These are phyloP conservation scores for Nematostella vectensis DNA, from an alignment of 92 coral and sea anemone genomes.

Conservation along the genomic window DNA sequence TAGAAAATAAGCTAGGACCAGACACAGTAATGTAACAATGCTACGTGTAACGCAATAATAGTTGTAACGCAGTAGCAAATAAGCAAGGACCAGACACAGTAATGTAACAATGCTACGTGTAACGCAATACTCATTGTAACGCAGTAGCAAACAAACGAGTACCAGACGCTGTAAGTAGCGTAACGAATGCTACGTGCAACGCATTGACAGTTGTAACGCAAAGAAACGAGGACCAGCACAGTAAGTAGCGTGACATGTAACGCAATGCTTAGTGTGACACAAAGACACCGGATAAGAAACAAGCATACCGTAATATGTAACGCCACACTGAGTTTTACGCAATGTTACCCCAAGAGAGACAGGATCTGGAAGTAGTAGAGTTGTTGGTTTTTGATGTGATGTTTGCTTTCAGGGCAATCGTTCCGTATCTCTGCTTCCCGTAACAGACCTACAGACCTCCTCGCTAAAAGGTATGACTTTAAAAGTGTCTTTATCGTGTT, in stretches of 20 bases:
- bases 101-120: neutral
- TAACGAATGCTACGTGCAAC: neutral
- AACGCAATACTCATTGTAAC: neutral
- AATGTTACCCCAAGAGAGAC: too few relatives aligned
- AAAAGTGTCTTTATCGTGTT: too few relatives aligned
- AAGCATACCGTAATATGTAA: too few relatives aligned
- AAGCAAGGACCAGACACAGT: neutral
- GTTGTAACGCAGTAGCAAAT: neutral
- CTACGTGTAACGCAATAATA: neutral
- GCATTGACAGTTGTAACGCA: neutral
- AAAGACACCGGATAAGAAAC: too few relatives aligned
- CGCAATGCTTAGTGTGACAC: neutral
- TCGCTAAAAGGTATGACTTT: too few relatives aligned
- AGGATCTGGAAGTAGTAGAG: too few relatives aligned
- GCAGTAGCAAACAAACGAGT: neutral
- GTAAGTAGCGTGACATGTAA: neutral
- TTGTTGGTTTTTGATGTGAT: too few relatives aligned
- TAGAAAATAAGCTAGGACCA: neutral
- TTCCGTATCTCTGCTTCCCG: constrained; percentile 14
- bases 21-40: neutral
- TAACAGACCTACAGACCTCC: constrained; percentile 3
- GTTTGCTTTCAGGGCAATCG: constrained; percentile 6
- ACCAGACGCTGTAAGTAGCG: neutral
- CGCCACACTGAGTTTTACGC: too few relatives aligned
- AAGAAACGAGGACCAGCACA: neutral